Percentiles rank a stretch among this genome's conserved stretches.
Evolutionary conservation across 2,113 vertebrate genomes (phyloP).

Genomic region (Pseudois nayaur): DNA sequence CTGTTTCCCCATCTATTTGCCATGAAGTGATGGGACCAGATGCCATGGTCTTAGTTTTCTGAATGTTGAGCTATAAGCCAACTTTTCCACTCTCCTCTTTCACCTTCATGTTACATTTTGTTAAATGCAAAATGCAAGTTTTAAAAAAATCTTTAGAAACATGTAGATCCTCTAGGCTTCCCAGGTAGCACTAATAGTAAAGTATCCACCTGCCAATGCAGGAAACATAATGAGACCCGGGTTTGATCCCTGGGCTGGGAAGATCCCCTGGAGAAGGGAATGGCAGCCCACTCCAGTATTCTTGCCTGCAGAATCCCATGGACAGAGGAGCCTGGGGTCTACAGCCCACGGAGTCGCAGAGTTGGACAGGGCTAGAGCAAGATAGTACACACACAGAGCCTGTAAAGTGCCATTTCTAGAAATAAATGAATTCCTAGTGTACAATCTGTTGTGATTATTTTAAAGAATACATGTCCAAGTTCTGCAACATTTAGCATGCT

Average conservation of each 20-base stretch:
- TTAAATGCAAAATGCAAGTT: background rate
- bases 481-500: background rate
- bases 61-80: background rate
- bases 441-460: conserved; percentile 22
- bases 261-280: background rate
- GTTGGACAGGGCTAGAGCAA: background rate
- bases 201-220: background rate
- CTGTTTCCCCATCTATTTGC: background rate
- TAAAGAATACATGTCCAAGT: background rate
- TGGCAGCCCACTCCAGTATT: background rate
- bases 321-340: background rate
- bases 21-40: background rate
- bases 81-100: background rate
- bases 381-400: background rate
- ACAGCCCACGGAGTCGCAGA: background rate
- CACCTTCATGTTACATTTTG: background rate
- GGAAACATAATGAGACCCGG: background rate
- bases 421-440: background rate
- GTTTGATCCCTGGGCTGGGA: background rate
- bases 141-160: background rate
- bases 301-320: background rate
- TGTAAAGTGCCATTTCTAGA: background rate
- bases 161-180: background rate
- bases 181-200: background rate
- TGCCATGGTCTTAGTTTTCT: background rate